These are phyloP conservation scores for Colossoma macropomum DNA, from an alignment of 2,113 vertebrate genomes.

Conservation along the genomic window DNA sequence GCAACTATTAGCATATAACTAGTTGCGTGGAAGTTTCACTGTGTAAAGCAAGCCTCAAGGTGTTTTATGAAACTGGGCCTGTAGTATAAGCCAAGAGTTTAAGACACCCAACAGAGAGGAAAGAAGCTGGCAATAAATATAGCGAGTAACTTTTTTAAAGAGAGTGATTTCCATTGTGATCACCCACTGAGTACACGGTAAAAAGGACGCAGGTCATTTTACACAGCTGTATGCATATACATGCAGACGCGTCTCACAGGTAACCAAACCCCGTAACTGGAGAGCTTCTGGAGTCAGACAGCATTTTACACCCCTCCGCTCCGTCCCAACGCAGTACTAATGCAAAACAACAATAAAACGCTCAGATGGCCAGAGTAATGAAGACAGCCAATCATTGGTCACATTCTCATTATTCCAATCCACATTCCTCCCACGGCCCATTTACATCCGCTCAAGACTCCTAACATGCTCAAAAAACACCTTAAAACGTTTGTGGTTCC, in stretches of 20 bases:
- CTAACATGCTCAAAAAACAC: conserved; percentile 28
- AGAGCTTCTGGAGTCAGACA: conserved; percentile 71
- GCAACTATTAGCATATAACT: too few species aligned
- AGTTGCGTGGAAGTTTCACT: too few species aligned
- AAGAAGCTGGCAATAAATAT: background rate
- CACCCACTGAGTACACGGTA: conserved; percentile 20
- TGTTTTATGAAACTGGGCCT: too few species aligned
- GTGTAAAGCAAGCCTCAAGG: too few species aligned
- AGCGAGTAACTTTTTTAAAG: background rate
- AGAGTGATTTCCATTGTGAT: background rate
- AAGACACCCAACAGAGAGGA: too few species aligned
- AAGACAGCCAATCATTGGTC: conserved; percentile 37
- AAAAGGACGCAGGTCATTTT: conserved; percentile 12
- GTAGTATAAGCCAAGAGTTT: too few species aligned
- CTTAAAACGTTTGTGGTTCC: background rate
- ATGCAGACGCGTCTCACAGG: conserved; percentile 38
- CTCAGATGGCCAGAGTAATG: conserved; percentile 65
- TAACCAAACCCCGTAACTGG: conserved; percentile 70
- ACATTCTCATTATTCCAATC: too few species aligned
- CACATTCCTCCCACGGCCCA: too few species aligned
- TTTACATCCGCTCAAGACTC: too few species aligned
- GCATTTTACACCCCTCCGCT: conserved; percentile 69
- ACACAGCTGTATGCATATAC: background rate
- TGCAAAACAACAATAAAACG: conserved; percentile 67
- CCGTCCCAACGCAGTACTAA: background rate